These are phyloP conservation scores for Ptychadena robeensis DNA, from an alignment of 2,797 vertebrate genomes.

Conservation along the genomic window DNA sequence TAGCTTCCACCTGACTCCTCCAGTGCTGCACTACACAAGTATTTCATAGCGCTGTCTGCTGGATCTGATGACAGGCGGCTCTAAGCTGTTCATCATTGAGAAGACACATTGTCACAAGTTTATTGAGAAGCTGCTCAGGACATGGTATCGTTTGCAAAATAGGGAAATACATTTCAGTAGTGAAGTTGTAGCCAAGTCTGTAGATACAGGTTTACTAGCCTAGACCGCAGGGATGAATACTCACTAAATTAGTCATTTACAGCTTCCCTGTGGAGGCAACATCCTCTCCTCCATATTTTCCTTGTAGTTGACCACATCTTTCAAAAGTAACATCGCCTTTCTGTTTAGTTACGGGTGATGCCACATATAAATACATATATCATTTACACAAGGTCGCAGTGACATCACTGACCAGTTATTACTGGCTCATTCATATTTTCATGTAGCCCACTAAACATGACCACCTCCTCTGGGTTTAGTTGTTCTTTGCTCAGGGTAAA, in stretches of 20 bases:
- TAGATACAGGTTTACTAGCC: not conserved
- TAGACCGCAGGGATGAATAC: not conserved
- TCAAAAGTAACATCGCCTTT: not conserved
- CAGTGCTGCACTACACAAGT: constrained; percentile 8
- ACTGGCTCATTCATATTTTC: not conserved
- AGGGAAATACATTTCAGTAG: not conserved
- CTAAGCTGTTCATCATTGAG: constrained; percentile 27
- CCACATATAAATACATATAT: not conserved
- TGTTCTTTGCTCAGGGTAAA: not conserved
- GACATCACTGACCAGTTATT: not conserved
- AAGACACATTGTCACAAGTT: constrained; percentile 7
- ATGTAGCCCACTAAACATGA: not conserved
- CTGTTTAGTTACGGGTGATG: not conserved
- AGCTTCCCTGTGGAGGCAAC: not conserved
- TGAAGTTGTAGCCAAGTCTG: not conserved
- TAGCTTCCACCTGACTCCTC: constrained; percentile 48
- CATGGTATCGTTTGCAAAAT: not conserved
- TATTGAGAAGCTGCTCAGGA: constrained; percentile 14
- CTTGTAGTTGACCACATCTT: not conserved
- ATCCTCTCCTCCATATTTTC: not conserved
- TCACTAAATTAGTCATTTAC: not conserved
- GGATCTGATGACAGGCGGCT: constrained; percentile 18
- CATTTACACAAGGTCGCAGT: not conserved
- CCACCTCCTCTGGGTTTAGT: not conserved
- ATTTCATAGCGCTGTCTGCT: not conserved